These are phyloP conservation scores for Mizuhopecten yessoensis DNA, from an alignment of 1,140 invertebrate genomes.

Conservation along the genomic window DNA sequence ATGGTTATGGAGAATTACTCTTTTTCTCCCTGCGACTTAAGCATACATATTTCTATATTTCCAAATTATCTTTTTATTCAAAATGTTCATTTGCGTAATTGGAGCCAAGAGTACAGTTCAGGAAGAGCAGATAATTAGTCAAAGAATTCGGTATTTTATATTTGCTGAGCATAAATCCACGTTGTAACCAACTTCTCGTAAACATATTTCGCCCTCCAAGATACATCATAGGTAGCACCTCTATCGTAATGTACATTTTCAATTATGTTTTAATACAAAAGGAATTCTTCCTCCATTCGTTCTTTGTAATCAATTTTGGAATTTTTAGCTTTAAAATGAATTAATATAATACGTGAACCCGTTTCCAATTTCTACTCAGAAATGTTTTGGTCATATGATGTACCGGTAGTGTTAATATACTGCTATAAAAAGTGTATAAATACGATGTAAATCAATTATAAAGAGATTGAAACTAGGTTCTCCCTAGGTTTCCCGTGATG, in stretches of 20 bases:
- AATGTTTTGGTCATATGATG: not conserved
- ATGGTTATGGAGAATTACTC: no score
- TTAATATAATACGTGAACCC: not conserved
- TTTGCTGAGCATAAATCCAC: no score
- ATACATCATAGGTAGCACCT: not conserved
- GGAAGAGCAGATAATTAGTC: no score
- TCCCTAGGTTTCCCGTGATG: no score
- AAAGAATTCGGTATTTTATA: no score
- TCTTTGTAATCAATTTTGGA: slow-evolving; percentile 1
- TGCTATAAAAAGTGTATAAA: not conserved
- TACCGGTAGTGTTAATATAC: not conserved
- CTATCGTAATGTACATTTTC: not conserved
- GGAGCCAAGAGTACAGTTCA: no score
- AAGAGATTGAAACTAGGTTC: not conserved
- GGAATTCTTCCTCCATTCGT: not conserved
- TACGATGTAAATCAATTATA: not conserved
- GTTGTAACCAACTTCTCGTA: no score
- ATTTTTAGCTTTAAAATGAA: not conserved
- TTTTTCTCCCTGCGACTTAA: no score
- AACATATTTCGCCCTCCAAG: not conserved
- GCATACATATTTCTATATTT: no score
- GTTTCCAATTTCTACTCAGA: not conserved
- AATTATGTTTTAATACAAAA: not conserved
- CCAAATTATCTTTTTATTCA: no score
- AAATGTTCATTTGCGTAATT: no score